phyloP scores from a whole-genome alignment of 2,888 invertebrate species.

The Peribatodes rhomboidaria region DNA sequence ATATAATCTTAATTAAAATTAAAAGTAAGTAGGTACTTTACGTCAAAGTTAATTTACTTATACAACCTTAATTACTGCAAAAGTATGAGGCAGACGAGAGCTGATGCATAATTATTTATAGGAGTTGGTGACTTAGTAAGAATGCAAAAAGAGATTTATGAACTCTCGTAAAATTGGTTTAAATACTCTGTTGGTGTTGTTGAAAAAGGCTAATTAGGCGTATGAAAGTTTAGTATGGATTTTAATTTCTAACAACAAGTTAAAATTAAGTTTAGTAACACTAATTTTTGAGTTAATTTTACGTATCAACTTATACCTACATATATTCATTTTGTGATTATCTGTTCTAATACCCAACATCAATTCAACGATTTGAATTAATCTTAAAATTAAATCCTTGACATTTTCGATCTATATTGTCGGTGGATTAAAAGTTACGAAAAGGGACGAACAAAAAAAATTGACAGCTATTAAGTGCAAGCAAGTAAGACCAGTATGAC shows the following conservation, averaged over 20 bases:
- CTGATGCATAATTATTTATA: conserved; percentile 17
- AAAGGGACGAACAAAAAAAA: conserved; percentile 13
- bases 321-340: conserved; percentile 1
- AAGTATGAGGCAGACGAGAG: background rate
- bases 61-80: conserved; percentile 16
- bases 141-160: conserved; percentile 37
- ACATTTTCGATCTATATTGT: conserved; percentile 34
- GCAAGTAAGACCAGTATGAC: background rate
- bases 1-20: background rate
- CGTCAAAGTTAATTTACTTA: conserved; percentile 25
- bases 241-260: background rate
- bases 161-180: conserved; percentile 33
- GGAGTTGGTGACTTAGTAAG: conserved; percentile 17
- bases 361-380: conserved; percentile 16
- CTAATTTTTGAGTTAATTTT: background rate
- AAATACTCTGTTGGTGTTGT: conserved; percentile 23
- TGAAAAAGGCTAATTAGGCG: conserved; percentile 16
- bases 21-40: conserved; percentile 13
- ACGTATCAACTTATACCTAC: background rate
- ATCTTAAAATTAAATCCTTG: conserved; percentile 37
- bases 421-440: conserved; percentile 14
- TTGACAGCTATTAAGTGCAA: conserved; percentile 11
- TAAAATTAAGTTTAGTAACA: background rate
- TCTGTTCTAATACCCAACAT: conserved; percentile 14
- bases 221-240: conserved; percentile 26